Evolutionary conservation across 2,888 invertebrate genomes (phyloP), one percentile per base, ranked within the genome.

Genomic region (Sphaerophoria rueppellii): DNA sequence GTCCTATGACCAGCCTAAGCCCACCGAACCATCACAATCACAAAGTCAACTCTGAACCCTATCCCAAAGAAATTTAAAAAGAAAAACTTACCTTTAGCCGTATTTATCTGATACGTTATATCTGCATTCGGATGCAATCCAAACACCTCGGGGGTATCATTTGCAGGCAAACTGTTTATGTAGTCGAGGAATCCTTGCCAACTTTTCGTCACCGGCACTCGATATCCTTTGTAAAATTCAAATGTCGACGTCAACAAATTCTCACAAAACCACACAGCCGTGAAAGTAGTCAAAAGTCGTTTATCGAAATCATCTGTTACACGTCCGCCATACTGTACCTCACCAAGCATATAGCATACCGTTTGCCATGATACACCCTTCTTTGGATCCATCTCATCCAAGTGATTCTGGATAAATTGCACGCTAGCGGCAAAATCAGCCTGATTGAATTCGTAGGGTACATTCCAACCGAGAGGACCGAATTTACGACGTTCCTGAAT

Each of bases 241-340:
- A 99, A 99, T 11, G 96, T 95, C 6, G 96, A 96, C 65, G 96
- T 93, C 58, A 99, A 93, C 71, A 99, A 93, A 11, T 95, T 95
- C 89, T 98, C 98, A 90, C 97, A 97, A 92, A 99, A 98, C 98
- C 98, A 99, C 1, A 97, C 96, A 89, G 97, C 96, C 0, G 98
- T 97, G 90, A 98, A 99, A 0, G 98, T 98, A 34, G 96, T 97
- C 52, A 99, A 92, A 32, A 99, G 93, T 43, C 98, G 94, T 91
- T 98, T 98, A 92, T 99, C 99, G 90, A 98, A 99, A 91, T 99
- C 98, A 89, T 99, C 99, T 0, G 99, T 99, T 0, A 99, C 98
- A 88, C 98, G 93, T 4, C 98, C 98, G 12, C 97, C 97, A 88
- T 95, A 95, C 88, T 94, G 94, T 4, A 96, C 96, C 92, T 99